Base-by-base conservation (phyloP, 1,140 invertebrate genomes). In the Zaprionus camerounensis region DNA sequence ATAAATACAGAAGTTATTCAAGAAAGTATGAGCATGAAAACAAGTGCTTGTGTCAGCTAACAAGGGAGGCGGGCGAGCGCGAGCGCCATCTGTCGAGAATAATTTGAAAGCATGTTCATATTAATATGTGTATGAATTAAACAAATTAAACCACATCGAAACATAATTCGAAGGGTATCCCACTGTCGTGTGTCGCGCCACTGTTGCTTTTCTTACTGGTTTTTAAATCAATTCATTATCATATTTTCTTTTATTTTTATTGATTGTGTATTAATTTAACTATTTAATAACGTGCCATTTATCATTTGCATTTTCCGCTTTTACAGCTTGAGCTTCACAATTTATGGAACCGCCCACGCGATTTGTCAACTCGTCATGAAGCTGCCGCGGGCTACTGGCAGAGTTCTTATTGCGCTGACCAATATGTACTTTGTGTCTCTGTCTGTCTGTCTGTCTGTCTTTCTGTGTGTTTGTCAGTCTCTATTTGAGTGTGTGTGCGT, bases 351-450 rank as follows among this genome's bases (percentile, higher is more conserved):
- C 24, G 34, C 67, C 41, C 73, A 31, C 68, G 59, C 15, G 38
- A 69, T 70, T 58, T 74, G 58, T 62, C 56, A 61, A 49, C 17
- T 5, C 51, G 55, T 41, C 64, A 61, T 36, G 53, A 13, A 34
- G 20, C 22, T 38, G 53, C 17, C 31, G 31, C n/a, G 36, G 56
- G 41, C 41, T 49, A n/a, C 28, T 79, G 76, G 61, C 80, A 70
- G 78, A 81, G 73, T 70, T 83, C 80, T 83, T 80, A 83, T 56
- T 64, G 59, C 66, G 38, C 70, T 81, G 71, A 70, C 46, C 17
- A 51, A 12, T 51, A 20, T 51, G 3, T 51, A 11, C 12, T 51
- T 12, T 77, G 20, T 24, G 41, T 44, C 17, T 3, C 3, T 51
- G 56, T 57, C 34, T 28, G 41, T 62, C 20, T 20, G 20, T 20